A percentile compares a stretch with the other conserved stretches of the same genome.
These are phyloP conservation scores for Eupeodes corollae DNA, from an alignment of 1,140 invertebrate species.

Conservation along the genomic window DNA sequence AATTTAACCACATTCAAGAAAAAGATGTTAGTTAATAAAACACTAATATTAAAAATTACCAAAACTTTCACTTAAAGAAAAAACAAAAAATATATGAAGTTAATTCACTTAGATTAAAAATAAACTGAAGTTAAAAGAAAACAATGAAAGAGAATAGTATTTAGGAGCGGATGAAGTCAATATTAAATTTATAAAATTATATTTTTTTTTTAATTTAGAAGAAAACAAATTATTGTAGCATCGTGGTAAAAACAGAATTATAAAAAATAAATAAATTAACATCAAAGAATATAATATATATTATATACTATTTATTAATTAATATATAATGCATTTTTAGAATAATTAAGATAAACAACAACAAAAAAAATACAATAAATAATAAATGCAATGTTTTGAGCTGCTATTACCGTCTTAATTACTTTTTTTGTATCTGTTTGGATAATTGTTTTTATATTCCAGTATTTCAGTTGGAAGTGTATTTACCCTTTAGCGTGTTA, in stretches of 20 bases:
- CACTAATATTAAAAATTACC: too few species aligned
- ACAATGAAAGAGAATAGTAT: background rate
- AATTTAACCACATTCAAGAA: too few species aligned
- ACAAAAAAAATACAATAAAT: too few species aligned
- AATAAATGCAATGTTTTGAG: background rate
- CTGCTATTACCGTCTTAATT: background rate
- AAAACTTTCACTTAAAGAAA: background rate
- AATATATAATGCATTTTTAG: conserved; percentile 1
- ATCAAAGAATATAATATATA: background rate
- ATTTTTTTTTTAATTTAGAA: background rate
- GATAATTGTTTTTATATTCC: background rate
- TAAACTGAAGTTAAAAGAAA: background rate
- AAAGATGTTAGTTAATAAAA: too few species aligned
- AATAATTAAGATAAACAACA: background rate
- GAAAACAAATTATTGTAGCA: background rate
- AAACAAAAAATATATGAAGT: background rate
- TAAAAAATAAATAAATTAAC: background rate
- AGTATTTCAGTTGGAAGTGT: too few species aligned
- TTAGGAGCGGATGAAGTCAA: too few species aligned
- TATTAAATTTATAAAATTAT: background rate
- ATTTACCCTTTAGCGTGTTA: too few species aligned
- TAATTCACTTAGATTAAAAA: background rate
- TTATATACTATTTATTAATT: background rate
- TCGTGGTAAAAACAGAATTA: background rate
- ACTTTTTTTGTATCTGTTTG: too few species aligned